These are phyloP conservation scores for Sorex maritimensis DNA, from an alignment of 2,797 vertebrate genomes.

Conservation along the genomic window DNA sequence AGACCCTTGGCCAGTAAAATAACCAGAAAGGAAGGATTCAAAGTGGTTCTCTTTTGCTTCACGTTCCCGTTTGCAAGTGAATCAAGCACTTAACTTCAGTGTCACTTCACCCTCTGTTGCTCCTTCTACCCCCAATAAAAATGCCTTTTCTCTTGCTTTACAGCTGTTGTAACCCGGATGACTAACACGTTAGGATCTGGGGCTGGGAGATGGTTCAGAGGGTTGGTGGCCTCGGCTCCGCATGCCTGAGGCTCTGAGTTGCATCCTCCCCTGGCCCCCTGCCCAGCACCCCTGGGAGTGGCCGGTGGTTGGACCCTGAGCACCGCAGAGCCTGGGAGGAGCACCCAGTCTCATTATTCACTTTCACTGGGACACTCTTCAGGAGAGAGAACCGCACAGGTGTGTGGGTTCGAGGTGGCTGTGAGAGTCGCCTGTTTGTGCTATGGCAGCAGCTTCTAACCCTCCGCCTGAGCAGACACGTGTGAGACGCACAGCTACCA, in stretches of 20 bases:
- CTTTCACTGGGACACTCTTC: constrained; percentile 57
- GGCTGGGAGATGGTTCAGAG: too few relatives aligned
- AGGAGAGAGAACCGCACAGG: constrained; percentile 31
- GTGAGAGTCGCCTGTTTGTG: background rate
- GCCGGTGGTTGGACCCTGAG: too few relatives aligned
- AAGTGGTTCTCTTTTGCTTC: accelerated
- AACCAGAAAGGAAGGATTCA: background rate
- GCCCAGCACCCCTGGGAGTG: too few relatives aligned
- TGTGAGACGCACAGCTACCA: too few relatives aligned
- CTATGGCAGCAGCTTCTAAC: too few relatives aligned
- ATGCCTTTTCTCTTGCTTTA: background rate
- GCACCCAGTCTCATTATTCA: constrained; percentile 2
- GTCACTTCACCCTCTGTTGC: background rate
- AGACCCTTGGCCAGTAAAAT: constrained; percentile 39
- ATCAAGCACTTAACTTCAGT: background rate
- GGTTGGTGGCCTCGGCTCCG: too few relatives aligned
- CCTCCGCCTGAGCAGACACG: too few relatives aligned
- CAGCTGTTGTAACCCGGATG: background rate
- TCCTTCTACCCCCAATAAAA: background rate
- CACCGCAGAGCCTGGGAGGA: constrained; percentile 16
- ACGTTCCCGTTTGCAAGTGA: accelerated
- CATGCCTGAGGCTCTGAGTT: too few relatives aligned
- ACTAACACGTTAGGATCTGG: background rate
- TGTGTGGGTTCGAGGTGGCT: background rate
- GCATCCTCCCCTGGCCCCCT: too few relatives aligned